phyloP scores from a whole-genome alignment of 2,797 vertebrate genomes.

The Platyrinchus mystaceus region DNA sequence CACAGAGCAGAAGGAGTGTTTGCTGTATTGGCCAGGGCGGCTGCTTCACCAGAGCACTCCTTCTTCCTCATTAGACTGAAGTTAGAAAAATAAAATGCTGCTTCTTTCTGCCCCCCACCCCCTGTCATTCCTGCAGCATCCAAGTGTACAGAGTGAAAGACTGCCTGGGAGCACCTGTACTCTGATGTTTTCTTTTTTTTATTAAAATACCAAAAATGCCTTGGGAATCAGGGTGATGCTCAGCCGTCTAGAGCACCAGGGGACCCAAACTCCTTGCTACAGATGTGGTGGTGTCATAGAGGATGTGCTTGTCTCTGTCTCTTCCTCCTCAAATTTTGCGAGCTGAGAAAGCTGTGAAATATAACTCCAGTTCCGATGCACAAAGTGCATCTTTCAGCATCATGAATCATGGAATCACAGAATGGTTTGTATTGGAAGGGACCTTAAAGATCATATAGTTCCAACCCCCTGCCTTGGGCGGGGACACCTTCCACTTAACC shows the following conservation, averaged over 20 bases:
- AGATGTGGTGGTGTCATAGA: neutral
- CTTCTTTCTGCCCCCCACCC: neutral
- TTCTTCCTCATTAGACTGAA: neutral
- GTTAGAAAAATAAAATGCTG: neutral
- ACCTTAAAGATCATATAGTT: neutral
- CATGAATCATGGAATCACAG: neutral
- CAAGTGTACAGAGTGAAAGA: neutral
- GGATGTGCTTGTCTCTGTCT: neutral
- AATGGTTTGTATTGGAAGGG: neutral
- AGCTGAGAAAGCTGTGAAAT: neutral
- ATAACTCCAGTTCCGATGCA: neutral
- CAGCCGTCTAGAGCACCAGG: neutral
- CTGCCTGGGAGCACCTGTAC: neutral
- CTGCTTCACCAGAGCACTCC: neutral
- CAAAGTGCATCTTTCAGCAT: neutral
- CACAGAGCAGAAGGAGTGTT: neutral
- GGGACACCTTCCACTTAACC: neutral
- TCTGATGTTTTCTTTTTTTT: neutral
- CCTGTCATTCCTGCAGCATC: neutral
- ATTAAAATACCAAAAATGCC: neutral
- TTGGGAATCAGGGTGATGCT: neutral
- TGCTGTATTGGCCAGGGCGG: neutral
- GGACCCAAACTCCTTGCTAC: neutral
- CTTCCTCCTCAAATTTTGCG: neutral
- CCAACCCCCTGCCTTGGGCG: neutral